Base-by-base conservation (phyloP, 2,888 invertebrate genomes). In the Drosophila meridiana region DNA sequence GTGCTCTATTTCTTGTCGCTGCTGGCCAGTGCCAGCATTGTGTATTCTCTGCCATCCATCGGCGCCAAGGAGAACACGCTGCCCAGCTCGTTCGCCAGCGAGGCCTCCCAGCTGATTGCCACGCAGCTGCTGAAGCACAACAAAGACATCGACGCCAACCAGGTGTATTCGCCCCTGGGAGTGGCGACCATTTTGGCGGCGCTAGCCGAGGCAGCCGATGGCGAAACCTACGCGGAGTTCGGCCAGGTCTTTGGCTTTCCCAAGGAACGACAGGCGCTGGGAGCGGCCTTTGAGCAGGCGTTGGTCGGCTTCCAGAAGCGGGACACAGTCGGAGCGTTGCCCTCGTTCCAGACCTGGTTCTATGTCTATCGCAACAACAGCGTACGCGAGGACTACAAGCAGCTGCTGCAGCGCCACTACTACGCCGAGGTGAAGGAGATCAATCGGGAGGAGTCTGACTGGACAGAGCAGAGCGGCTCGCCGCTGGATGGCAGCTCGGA, bases 321-420 rank as follows among this genome's bases (percentile, higher is more conserved):
- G 0, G 90, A 87, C 57, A 82, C 86, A 3, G 76, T 78, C 3
- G 74, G 80, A 8, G 72, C 88, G 0, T 66, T 89, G 68, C 95
- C 95, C 1, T 95, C 95, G 78, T 93, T 96, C 76, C 95, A 95
- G 87, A 95, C 95, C 82, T 96, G 94, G 94, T 94, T 96, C 83
- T 96, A 96, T 81, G 94, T 96, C 7, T 96, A 95, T 90, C 95
- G 95, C 83, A 95, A 95, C 82, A 94, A 95, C 84, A 94, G 95
- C 0, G 94, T 95, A 4, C 94, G 94, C 69, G 94, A 95, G 47
- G 94, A 94, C 34, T 95, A 94, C 87, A 95, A 94, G 78, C 93
- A 94, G 76, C 92, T 95, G 55, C 89, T 96, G 4, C 93, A 94
- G 89, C 94, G 95, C 57, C 94, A 94, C 82, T 96, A 95, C 76